Conservation (phyloP, 2,888 invertebrate genomes). For the Xylota sylvarum region DNA sequence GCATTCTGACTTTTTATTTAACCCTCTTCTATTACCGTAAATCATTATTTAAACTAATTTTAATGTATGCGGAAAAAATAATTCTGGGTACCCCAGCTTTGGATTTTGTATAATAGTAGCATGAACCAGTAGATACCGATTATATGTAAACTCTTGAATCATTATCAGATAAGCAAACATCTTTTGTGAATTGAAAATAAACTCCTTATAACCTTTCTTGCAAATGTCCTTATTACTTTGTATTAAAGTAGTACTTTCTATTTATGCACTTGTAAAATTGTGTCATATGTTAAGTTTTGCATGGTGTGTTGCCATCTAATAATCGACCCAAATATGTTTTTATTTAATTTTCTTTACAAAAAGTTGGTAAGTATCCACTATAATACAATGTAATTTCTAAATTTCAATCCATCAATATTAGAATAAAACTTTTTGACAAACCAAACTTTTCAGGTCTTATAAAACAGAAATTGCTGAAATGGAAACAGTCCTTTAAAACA, state of each 20-base stretch:
- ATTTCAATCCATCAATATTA: background rate
- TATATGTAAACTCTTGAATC: too few relatives aligned
- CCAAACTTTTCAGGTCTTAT: constrained; percentile 84
- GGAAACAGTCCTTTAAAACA: constrained; percentile 94
- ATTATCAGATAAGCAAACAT: background rate
- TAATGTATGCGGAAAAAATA: too few relatives aligned
- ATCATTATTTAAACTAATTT: too few relatives aligned
- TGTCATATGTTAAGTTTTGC: background rate
- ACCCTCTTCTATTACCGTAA: too few relatives aligned
- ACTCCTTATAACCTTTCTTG: background rate
- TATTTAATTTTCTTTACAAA: background rate
- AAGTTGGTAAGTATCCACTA: constrained; percentile 22
- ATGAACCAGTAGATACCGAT: background rate
- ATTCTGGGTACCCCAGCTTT: too few relatives aligned
- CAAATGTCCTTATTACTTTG: background rate
- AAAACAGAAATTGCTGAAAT: constrained; percentile 94
- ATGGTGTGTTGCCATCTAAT: background rate
- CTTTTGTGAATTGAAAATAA: background rate
- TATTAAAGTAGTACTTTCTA: background rate
- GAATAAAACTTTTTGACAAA: constrained; percentile 26
- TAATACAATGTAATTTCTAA: background rate
- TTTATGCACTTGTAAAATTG: background rate
- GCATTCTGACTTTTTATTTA: too few relatives aligned
- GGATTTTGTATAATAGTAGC: background rate
- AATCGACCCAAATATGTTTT: background rate